Evolutionary conservation across 2,888 invertebrate genomes (phyloP).

Genomic region (Stegana nigrithorax): DNA sequence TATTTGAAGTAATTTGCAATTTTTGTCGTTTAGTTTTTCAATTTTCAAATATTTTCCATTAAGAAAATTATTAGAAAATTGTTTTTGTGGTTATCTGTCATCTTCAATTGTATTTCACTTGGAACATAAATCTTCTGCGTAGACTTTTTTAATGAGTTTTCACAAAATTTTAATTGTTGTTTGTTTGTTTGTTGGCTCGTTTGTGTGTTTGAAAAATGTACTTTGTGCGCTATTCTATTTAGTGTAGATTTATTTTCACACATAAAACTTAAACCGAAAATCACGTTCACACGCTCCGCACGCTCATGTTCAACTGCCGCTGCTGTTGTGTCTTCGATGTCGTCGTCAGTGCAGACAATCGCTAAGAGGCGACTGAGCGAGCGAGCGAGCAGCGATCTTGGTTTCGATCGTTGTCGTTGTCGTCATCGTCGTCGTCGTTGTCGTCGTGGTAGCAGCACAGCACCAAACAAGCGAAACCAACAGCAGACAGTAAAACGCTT

Average conservation of each 20-base stretch:
- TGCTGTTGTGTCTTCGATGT: constrained; percentile 33
- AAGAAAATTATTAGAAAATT: too few relatives aligned
- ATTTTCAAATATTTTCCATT: too few relatives aligned
- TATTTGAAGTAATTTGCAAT: constrained; percentile 29
- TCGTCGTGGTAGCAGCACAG: background rate
- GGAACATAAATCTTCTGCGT: too few relatives aligned
- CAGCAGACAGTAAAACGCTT: constrained; percentile 49
- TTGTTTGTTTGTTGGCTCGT: constrained; percentile 12
- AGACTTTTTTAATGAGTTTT: too few relatives aligned
- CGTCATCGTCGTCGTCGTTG: background rate
- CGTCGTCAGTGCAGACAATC: constrained; percentile 25
- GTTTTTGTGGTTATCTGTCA: too few relatives aligned
- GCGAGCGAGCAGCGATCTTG: constrained; percentile 18
- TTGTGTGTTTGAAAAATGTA: background rate
- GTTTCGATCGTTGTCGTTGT: constrained; percentile 10
- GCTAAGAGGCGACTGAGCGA: constrained; percentile 24
- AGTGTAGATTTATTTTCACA: constrained; percentile 19
- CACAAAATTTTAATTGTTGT: constrained; percentile 2
- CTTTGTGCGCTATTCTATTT: constrained; percentile 12
- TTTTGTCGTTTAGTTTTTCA: too few relatives aligned
- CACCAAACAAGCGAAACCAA: constrained; percentile 14
- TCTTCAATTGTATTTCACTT: too few relatives aligned
- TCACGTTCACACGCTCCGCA: constrained; percentile 64
- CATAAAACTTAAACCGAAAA: constrained; percentile 39
- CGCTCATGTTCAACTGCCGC: constrained; percentile 61